Evolutionary conservation across 2,797 vertebrate genomes (phyloP), one percentile per base, ranked within the genome.

Genomic region (Todus mexicanus): DNA sequence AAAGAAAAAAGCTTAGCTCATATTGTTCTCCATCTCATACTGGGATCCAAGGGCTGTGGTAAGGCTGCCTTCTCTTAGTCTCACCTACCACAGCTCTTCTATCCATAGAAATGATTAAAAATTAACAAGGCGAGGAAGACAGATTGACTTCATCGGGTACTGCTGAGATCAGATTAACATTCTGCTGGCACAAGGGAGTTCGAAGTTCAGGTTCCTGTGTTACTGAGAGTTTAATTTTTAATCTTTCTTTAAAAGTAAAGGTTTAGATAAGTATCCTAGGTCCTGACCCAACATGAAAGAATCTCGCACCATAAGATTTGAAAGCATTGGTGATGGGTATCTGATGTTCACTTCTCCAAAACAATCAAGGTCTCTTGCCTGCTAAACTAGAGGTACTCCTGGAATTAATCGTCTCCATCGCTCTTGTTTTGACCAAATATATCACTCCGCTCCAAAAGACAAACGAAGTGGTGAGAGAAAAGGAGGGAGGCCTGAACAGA

Each of bases 201-300:
- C 37, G 3, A 89, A 94, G 95, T 95, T 91, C 96, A 91, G 48
- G 31, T n/a, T 69, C 85, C 48, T 72, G 65, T 50, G 75, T 74
- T 87, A 89, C 51, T 72, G 54, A 9, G 85, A 83, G 89, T 91
- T 95, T 95, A 93, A 93, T 92, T 95, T 95, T 95, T 94, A 92
- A 95, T 94, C 87, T 69, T 81, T 69, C 66, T 80, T 77, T 92
- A 89, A 91, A 37, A 94, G 82, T 31, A 90, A 92, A 85, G 82
- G 72, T 74, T 75, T 79, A 75, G 50, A 33, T 40, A 33, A 77
- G 26, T 53, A 71, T 42, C 54, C 54, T 23, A 61, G 23, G 47
- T 43, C 48, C 70, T 85, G 69, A 42, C 54, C 72, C 7, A 11
- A 64, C 60, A 50, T 6, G 69, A 83, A 85, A 42, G 69, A 80